Base-by-base conservation (phyloP, 2,797 vertebrate genomes). In the Malurus splendens region DNA sequence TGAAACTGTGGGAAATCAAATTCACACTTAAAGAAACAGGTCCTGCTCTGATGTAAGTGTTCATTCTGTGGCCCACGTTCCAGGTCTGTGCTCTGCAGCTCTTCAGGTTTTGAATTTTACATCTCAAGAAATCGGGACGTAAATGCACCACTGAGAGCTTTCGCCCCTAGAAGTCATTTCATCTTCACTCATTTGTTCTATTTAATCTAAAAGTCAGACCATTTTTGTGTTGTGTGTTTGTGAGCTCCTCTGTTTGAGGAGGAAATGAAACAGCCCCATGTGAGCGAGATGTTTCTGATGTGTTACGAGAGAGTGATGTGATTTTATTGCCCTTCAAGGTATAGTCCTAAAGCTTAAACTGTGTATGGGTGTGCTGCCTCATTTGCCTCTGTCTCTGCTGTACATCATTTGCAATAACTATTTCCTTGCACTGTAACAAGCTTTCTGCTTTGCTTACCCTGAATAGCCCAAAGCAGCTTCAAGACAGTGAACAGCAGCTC, bases 401-500 rank as follows among this genome's bases (percentile, higher is more conserved):
- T 93, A 82, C 85, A 74, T 93, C 92, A 56, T 93, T 94, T 95
- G 91, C 89, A 56, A 60, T 88, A 75, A 94, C 87, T 39, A 80
- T 82, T 94, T 90, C 78, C 90, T 92, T 80, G 64, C 80, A 3
- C 45, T 51, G 77, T 97, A 93, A 97, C 94, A 79, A 90, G 94
- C 93, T 94, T 94, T 93, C 95, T 96, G 93, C 96, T 96, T 89
- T 97, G 94, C 96, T 95, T 92, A 79, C 96, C 89, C 94, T 93
- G 86, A 65, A 85, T 96, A 99, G 99, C 98, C 96, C 98, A 98
- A 95, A 98, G 98, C 98, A 98, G 98, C 97, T 99, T 99, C 98
- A 98, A 98, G 98, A 98, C 98, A 14, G 98, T 99, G 97, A 99
- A 98, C 98, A 98, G 98, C 98, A 98, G 98, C 94, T 98, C 98